Evolutionary conservation across 2,113 vertebrate species (phyloP).

Genomic region (Leiothrix lutea): DNA sequence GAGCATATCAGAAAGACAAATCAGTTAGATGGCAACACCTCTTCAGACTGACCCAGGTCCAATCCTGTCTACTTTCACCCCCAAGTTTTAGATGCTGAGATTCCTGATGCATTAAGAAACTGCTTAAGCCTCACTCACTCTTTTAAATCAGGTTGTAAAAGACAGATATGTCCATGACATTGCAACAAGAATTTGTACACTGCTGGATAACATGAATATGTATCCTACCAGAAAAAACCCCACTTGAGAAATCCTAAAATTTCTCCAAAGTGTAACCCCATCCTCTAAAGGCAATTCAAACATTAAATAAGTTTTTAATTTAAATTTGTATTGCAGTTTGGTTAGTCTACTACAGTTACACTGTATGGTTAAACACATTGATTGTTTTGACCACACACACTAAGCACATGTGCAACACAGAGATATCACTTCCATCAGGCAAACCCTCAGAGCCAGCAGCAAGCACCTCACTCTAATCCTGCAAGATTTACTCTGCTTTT

Average conservation of each 20-base stretch:
- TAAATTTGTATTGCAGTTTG: not conserved
- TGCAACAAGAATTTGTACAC: not conserved
- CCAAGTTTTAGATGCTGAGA: not conserved
- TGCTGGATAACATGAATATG: rapidly evolving
- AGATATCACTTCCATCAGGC: not conserved
- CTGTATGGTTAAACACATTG: not conserved
- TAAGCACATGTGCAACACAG: not conserved
- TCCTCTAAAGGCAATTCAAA: not conserved
- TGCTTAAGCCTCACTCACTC: not conserved
- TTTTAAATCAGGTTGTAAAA: not conserved
- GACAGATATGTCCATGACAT: not conserved
- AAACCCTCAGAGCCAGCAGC: not conserved
- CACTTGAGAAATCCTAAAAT: not conserved
- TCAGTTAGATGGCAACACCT: not conserved
- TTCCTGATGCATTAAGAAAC: not conserved
- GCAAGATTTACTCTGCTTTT: not conserved
- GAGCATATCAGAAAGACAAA: not conserved
- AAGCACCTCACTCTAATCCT: not conserved
- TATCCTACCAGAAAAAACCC: not conserved
- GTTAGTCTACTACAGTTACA: not conserved
- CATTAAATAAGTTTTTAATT: not conserved
- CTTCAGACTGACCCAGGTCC: not conserved
- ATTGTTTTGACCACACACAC: not conserved
- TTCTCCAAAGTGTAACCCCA: not conserved
- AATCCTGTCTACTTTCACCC: not conserved